Conservation (phyloP, 2,113 vertebrate genomes). For the Leuciscus idus region DNA sequence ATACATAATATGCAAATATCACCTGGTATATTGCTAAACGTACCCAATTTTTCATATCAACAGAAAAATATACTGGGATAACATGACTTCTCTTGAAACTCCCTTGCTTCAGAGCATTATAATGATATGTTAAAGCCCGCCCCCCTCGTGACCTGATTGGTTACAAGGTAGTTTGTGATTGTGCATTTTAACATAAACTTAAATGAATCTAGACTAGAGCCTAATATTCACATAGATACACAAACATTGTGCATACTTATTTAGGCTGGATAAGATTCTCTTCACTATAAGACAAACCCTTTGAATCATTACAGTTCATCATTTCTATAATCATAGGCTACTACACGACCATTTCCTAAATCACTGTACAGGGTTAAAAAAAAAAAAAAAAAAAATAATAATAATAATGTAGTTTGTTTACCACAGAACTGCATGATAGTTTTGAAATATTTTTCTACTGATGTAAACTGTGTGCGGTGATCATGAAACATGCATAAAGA, state of each 20-base stretch:
- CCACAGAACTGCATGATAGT: background rate
- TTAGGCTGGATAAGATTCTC: background rate
- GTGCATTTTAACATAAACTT: background rate
- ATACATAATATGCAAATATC: too few species aligned
- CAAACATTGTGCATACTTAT: background rate
- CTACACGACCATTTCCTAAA: background rate
- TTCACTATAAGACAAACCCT: background rate
- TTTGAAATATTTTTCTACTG: background rate
- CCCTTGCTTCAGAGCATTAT: too few species aligned
- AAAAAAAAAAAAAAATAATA: too few species aligned
- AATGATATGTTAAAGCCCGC: too few species aligned
- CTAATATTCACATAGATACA: background rate
- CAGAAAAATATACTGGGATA: too few species aligned
- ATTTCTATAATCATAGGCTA: background rate
- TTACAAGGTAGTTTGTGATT: too few species aligned
- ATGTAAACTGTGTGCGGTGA: background rate
- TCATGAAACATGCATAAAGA: background rate
- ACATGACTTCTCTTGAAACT: too few species aligned
- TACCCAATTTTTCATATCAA: too few species aligned
- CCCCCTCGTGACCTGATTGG: too few species aligned
- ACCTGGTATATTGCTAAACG: too few species aligned
- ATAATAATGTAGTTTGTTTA: background rate
- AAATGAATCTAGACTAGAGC: background rate
- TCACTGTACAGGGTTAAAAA: background rate
- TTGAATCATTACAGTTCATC: background rate